Conservation (phyloP, 2,888 invertebrate genomes). For the Amblyteles armatorius region DNA sequence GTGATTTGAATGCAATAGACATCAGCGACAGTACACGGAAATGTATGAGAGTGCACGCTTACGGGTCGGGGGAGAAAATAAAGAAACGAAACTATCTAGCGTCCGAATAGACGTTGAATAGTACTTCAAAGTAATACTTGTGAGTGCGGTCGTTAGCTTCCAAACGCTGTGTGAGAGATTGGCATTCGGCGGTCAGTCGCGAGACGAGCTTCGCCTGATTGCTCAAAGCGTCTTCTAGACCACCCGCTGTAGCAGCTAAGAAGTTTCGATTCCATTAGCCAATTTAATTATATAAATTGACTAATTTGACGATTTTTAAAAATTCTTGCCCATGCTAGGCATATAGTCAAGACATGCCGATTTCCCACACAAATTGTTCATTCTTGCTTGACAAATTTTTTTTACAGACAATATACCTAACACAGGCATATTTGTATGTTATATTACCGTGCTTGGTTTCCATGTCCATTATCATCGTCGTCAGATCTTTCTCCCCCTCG, state of each 20-base stretch:
- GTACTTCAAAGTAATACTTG: conserved; percentile 88
- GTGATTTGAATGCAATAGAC: conserved; percentile 7
- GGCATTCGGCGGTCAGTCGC: conserved; percentile 95
- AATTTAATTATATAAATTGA: conserved; percentile 76
- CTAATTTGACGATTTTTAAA: conserved; percentile 67
- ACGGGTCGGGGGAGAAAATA: neutral
- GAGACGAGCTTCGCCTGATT: conserved; percentile 97
- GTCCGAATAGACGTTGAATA: conserved; percentile 61
- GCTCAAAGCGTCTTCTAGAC: conserved; percentile 95
- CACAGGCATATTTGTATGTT: conserved; percentile 77
- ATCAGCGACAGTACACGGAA: conserved; percentile 1
- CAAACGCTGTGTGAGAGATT: conserved; percentile 94
- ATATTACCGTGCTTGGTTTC: conserved; percentile 93
- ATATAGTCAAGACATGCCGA: conserved; percentile 82
- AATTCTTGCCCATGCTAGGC: conserved; percentile 81
- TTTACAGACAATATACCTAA: conserved; percentile 82
- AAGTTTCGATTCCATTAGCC: conserved; percentile 80
- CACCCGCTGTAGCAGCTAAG: conserved; percentile 95
- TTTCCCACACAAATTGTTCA: conserved; percentile 80
- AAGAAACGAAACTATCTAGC: conserved; percentile 57
- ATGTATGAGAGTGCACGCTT: conserved; percentile 3
- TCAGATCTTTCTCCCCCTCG: conserved; percentile 88
- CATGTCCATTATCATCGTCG: conserved; percentile 91
- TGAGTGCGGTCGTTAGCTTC: conserved; percentile 95
- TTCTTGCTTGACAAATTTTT: conserved; percentile 32